These are phyloP conservation scores for Callorhinus ursinus DNA, from an alignment of 2,113 vertebrate species.

Conservation along the genomic window DNA sequence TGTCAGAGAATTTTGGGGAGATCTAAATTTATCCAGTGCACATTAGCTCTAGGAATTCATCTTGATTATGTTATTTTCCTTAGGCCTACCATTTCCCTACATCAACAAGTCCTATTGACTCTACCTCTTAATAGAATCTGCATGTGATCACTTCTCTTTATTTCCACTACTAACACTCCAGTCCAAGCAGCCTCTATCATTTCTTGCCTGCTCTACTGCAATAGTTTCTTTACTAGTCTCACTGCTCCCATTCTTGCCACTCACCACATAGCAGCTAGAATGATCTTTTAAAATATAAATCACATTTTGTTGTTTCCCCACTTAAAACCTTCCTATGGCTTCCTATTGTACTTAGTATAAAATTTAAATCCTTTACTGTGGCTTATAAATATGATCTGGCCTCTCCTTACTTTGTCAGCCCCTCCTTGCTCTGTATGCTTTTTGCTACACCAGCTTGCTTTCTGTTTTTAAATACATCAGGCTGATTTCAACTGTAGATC, in stretches of 20 bases:
- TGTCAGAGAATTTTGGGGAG: not conserved
- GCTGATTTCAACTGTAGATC: not conserved
- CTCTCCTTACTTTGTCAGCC: not conserved
- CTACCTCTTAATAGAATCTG: constrained; percentile 6
- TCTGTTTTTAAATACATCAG: constrained; percentile 27
- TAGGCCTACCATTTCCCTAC: not conserved
- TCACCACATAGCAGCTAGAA: not conserved
- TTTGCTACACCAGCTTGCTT: not conserved
- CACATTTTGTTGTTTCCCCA: constrained; percentile 47
- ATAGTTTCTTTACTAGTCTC: not conserved
- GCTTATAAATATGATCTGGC: constrained; percentile 4
- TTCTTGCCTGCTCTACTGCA: constrained; percentile 24
- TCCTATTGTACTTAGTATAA: constrained; percentile 31
- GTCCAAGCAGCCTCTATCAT: not conserved
- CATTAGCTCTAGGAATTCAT: constrained; percentile 40
- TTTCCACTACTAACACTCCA: not conserved
- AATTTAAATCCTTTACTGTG: constrained; percentile 20
- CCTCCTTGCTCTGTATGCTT: not conserved
- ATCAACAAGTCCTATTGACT: constrained; percentile 29
- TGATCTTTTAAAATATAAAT: constrained; percentile 51
- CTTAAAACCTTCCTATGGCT: not conserved
- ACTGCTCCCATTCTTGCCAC: not conserved
- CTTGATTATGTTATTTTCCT: constrained; percentile 48
- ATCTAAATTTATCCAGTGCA: not conserved
- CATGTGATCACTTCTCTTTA: constrained; percentile 29